A percentile compares a stretch with the other conserved stretches of the same genome.
Evolutionary conservation across 2,797 vertebrate species (phyloP).

Genomic region (Melanotaenia trifasciata): DNA sequence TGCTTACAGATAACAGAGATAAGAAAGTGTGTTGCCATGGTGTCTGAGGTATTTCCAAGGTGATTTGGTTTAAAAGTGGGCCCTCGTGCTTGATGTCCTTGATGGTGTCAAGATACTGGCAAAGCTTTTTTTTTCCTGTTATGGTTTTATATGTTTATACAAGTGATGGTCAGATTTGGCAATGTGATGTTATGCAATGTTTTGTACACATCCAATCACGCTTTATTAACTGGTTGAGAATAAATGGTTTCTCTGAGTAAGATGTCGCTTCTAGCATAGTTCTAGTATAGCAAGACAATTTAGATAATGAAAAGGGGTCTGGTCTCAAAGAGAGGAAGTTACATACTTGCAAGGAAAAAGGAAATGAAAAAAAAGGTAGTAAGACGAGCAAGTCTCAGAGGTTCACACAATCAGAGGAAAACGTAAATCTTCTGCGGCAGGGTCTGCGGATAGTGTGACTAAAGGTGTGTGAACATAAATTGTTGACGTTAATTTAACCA

Average conservation of each 20-base stretch:
- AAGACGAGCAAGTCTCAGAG: slow-evolving; percentile 50
- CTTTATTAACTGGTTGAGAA: slow-evolving; percentile 2
- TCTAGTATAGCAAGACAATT: slow-evolving; percentile 10
- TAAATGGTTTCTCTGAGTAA: not conserved
- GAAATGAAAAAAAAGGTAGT: slow-evolving; percentile 58
- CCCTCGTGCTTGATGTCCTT: slow-evolving; percentile 72
- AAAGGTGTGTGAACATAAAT: slow-evolving; percentile 7
- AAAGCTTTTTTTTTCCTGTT: slow-evolving; percentile 28
- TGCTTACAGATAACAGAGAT: slow-evolving; percentile 81
- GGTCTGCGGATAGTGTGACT: slow-evolving; percentile 20
- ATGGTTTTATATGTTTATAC: slow-evolving; percentile 20
- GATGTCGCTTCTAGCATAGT: slow-evolving; percentile 17
- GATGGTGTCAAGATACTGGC: slow-evolving; percentile 62
- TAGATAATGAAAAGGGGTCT: slow-evolving; percentile 55
- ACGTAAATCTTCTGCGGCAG: slow-evolving; percentile 31
- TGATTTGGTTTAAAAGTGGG: slow-evolving; percentile 72
- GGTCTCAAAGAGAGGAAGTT: slow-evolving; percentile 74
- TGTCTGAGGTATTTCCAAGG: slow-evolving; percentile 77
- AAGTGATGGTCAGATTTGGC: slow-evolving; percentile 16
- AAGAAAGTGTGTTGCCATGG: slow-evolving; percentile 83
- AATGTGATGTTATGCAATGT: slow-evolving; percentile 5
- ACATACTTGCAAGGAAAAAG: slow-evolving; percentile 54
- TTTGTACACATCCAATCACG: slow-evolving; percentile 4
- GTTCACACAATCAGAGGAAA: slow-evolving; percentile 67
- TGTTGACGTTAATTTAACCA: slow-evolving; percentile 2